phyloP scores from a whole-genome alignment of 2,797 vertebrate species.

The Vultur gryphus region DNA sequence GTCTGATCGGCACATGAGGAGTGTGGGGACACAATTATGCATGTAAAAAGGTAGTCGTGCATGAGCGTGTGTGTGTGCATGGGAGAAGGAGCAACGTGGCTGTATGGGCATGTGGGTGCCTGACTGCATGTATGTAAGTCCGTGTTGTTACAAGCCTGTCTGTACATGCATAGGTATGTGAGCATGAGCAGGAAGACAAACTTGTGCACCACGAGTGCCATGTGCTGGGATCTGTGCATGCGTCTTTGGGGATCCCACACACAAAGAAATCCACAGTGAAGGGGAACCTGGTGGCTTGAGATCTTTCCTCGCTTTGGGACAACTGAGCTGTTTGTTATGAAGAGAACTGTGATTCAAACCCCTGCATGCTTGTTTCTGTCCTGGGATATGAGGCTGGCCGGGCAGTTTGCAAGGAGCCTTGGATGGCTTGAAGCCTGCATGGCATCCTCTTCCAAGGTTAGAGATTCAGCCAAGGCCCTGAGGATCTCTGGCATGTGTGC shows the following conservation, averaged over 20 bases:
- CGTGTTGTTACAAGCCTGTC: neutral
- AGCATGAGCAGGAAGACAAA: neutral
- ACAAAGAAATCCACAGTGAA: neutral
- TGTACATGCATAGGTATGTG: accelerated
- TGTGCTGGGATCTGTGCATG: neutral
- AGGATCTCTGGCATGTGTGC: constrained; percentile 34
- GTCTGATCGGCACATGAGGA: neutral
- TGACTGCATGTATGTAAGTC: neutral
- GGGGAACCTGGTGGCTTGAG: neutral
- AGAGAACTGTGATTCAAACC: neutral
- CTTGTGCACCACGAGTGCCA: accelerated
- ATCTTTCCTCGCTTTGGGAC: neutral
- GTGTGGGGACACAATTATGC: neutral
- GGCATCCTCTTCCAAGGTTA: neutral
- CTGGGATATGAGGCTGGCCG: neutral
- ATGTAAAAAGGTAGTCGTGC: neutral
- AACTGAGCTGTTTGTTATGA: neutral
- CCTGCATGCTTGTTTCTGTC: neutral
- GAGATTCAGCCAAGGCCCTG: constrained; percentile 4
- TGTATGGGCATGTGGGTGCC: neutral
- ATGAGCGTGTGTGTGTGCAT: neutral
- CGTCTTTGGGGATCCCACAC: neutral
- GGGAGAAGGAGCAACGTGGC: neutral
- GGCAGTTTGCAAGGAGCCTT: neutral
- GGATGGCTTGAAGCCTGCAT: constrained; percentile 37